A percentile compares a stretch with the other conserved stretches of the same genome.
Conservation (phyloP, 2,113 vertebrate genomes). For the Notarius lentiginosus region DNA sequence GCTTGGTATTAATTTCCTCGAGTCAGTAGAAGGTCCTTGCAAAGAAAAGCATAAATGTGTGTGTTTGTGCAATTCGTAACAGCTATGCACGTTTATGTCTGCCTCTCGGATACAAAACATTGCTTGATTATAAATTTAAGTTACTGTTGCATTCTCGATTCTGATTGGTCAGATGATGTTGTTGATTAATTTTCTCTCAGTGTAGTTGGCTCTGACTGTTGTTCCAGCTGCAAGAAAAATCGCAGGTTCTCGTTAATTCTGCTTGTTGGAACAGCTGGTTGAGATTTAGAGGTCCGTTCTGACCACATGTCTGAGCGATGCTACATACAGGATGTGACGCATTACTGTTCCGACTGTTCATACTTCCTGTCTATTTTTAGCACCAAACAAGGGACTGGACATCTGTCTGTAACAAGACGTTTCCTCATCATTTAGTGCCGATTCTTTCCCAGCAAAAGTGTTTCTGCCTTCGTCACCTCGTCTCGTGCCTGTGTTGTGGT, state of each 20-base stretch:
- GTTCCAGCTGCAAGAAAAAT: neutral
- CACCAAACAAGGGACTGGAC: neutral
- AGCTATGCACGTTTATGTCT: neutral
- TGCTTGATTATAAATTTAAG: too few relatives aligned
- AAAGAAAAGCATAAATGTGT: neutral
- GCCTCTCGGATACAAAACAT: too few relatives aligned
- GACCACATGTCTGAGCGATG: constrained; percentile 2
- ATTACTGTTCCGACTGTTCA: neutral
- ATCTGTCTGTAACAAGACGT: neutral
- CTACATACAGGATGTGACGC: neutral
- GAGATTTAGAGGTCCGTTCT: neutral
- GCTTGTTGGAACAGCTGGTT: neutral
- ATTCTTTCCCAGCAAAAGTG: neutral
- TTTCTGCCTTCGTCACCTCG: neutral
- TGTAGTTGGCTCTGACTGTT: neutral
- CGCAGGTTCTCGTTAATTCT: neutral
- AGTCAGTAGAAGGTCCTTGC: neutral
- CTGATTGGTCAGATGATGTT: neutral
- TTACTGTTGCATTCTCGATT: neutral
- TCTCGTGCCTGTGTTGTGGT: neutral
- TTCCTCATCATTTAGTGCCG: neutral
- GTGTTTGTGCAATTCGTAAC: neutral
- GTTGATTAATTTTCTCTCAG: neutral
- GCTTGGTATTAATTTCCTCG: neutral
- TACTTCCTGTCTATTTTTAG: neutral